Evolutionary conservation across 1,140 invertebrate genomes (phyloP), one percentile per base, ranked within the genome.

Genomic region (Helicoverpa zea): DNA sequence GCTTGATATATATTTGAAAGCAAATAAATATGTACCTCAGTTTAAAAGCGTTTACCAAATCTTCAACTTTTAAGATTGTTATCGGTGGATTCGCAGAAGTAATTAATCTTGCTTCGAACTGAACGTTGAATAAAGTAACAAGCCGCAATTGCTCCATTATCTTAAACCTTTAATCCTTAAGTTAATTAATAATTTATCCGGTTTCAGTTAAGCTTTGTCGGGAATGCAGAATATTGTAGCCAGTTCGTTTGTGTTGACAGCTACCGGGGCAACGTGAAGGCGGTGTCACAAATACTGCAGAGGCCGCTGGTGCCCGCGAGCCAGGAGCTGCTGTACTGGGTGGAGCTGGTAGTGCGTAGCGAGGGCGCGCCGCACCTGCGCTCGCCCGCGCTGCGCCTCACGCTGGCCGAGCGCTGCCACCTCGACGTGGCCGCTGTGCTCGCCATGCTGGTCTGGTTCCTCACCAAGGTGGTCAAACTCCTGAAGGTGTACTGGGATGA

Each of bases 341-440:
- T 88, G 5, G 79, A 90, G 58, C 68, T 87, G 58, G 85, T 89
- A 43, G 77, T 89, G 30, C 43, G 80, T 0, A 88, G 89, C 0
- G 56, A 82, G 9, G 91, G 91, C 47, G 92, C 89, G 3, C 7
- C 30, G 0, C 86, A 89, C 52, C 85, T 93, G 2, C 86, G 86
- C 13, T 89, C 91, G 0, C 84, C 89, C 9, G 84, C 80, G 0
- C 80, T 89, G 1, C 70, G 81, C 13, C 47, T 90, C 23, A 79
- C 83, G 11, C 56, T 75, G 10, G 43, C 84, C 2, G 82, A 89
- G 16, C 74, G 80, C 59, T 79, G 84, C n/a, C 79, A 90, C 63
- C 30, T 89, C 3, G 89, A 91, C 63, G 49, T 89, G 9, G 4
- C 84, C 0, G 14, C 86, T 12, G 56, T 89, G n/a, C 16, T 86